A percentile compares a stretch with the other conserved stretches of the same genome.
These are phyloP conservation scores for Notarius lentiginosus DNA, from an alignment of 2,113 vertebrate species.

Conservation along the genomic window DNA sequence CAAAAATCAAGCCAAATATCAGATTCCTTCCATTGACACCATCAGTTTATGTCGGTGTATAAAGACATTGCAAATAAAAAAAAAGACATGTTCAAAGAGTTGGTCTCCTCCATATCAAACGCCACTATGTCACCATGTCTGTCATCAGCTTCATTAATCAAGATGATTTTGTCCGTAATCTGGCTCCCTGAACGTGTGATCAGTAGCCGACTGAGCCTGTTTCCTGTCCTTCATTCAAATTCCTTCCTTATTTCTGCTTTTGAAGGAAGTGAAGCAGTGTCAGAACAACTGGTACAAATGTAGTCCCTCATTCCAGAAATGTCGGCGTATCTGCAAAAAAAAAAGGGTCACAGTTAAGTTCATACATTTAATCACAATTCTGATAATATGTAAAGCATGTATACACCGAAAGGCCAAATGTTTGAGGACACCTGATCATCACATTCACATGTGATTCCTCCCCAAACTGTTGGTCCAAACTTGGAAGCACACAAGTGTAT, in stretches of 20 bases:
- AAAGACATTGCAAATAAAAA: neutral
- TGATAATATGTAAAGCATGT: neutral
- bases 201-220: neutral
- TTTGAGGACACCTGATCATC: neutral
- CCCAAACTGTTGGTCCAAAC: neutral
- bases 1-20: conserved; percentile 19
- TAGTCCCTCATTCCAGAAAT: conserved; percentile 17
- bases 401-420: neutral
- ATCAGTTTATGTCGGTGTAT: neutral
- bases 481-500: neutral
- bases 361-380: neutral
- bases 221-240: conserved; percentile 13
- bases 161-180: neutral
- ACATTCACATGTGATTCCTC: neutral
- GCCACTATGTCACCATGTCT: conserved; percentile 51
- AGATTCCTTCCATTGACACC: conserved; percentile 8
- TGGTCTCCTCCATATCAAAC: conserved; percentile 25
- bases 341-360: neutral
- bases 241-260: neutral
- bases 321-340: neutral
- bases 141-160: conserved; percentile 9
- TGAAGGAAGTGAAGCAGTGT: neutral
- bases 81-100: neutral
- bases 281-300: neutral
- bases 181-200: neutral